Evolutionary conservation across 2,113 vertebrate species (phyloP).

Genomic region (Sinocyclocheilus grahami): DNA sequence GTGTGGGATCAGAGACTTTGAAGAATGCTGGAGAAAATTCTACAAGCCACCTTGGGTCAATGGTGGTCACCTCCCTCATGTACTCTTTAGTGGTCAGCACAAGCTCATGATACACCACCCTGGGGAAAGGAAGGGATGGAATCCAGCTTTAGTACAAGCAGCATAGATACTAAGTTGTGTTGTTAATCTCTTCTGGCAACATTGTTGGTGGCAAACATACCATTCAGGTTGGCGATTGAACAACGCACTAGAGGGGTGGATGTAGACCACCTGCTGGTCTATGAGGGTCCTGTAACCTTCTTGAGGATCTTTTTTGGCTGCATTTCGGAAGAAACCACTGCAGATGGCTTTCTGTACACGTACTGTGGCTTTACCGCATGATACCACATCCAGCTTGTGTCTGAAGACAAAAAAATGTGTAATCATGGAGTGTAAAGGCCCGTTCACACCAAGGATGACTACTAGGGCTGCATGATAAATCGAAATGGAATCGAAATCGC

Average conservation of each 20-base stretch:
- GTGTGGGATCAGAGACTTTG: conserved; percentile 96
- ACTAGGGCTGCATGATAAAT: too few relatives aligned
- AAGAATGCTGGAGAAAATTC: conserved; percentile 97
- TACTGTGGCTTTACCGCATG: conserved; percentile 95
- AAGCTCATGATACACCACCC: conserved; percentile 97
- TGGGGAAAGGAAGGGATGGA: conserved; percentile 56
- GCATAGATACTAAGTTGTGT: background rate
- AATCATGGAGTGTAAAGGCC: background rate
- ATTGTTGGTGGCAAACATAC: conserved; percentile 68
- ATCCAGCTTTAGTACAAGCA: background rate
- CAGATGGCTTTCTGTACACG: conserved; percentile 97
- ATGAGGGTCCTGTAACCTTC: conserved; percentile 96
- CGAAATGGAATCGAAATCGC: too few relatives aligned
- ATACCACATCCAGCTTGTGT: conserved; percentile 96
- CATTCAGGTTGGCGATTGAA: conserved; percentile 98
- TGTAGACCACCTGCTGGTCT: conserved; percentile 97
- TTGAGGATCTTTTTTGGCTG: conserved; percentile 97
- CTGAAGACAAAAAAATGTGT: conserved; percentile 66
- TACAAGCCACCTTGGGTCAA: conserved; percentile 96
- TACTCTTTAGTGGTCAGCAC: conserved; percentile 98
- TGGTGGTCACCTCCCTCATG: conserved; percentile 98
- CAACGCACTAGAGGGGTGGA: conserved; percentile 95
- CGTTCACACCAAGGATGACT: background rate
- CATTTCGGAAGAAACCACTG: conserved; percentile 97
- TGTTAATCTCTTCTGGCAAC: background rate